Evolutionary conservation across 2,797 vertebrate genomes (phyloP), one percentile per base, ranked within the genome.

Genomic region (Pangasius sanitwongsei): DNA sequence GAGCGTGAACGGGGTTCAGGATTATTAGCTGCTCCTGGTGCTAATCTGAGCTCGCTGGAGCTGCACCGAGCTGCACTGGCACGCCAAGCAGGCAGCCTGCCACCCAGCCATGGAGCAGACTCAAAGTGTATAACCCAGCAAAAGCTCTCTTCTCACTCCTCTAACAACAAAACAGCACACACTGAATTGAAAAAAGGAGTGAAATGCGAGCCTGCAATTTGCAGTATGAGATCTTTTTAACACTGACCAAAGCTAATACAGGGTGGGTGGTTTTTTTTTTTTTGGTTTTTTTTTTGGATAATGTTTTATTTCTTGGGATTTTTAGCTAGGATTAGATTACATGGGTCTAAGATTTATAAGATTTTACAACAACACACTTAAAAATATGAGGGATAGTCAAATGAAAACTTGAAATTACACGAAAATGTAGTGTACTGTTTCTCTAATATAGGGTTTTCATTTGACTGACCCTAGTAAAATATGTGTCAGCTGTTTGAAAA

Each of bases 11-110:
- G 50, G 23, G 37, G 23, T 41, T 82, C 25, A 83, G 81, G 37
- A 83, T 65, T 74, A 67, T 84, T 84, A 31, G 25, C 69, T 61
- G 67, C 83, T 37, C 88, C 57, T 53, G 55, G 69, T 31, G 13
- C 55, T 72, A 72, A 87, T 87, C 70, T 77, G 77, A 81, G 77
- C 44, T 63, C 25, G 86, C 70, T 25, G 65, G 86, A 78, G 48
- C 37, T 65, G 59, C 50, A 65, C 34, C n/a, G 67, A 34, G 67
- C 67, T 69, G 89, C 81, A 74, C 57, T 87, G 83, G 88, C 89
- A 89, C 48, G 86, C 77, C 55, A 41, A 89, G 86, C 67, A 18
- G 67, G 86, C 61, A 72, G 80, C 77, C 44, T 59, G 59, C 75
- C 28, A 83, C 75, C 50, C 78, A 53, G 0, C 37, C 50, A 55